phyloP scores from a whole-genome alignment of 2,113 vertebrate genomes.

The Larimichthys crocea region DNA sequence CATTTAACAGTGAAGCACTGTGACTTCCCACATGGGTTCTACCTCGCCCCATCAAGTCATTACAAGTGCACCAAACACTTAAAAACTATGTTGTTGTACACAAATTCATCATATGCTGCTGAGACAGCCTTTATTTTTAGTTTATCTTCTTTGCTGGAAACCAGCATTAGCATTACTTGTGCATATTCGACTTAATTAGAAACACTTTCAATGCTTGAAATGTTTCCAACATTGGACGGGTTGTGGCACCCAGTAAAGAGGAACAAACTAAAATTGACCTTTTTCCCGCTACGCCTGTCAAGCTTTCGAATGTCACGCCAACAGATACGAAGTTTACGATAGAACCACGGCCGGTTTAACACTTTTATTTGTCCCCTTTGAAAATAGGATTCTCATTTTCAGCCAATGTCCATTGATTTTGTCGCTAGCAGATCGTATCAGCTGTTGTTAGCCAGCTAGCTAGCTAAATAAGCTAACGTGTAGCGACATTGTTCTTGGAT shows the following conservation, averaged over 20 bases:
- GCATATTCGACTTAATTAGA: background rate
- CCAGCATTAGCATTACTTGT: background rate
- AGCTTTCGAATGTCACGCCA: background rate
- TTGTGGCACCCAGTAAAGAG: background rate
- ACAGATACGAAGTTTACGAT: background rate
- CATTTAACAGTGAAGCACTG: slow-evolving; percentile 4
- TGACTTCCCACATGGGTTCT: background rate
- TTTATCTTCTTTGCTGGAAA: background rate
- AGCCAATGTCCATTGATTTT: background rate
- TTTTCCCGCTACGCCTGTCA: background rate
- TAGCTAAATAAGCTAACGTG: too few species aligned
- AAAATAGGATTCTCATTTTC: background rate
- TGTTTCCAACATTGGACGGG: background rate
- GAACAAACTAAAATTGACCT: background rate
- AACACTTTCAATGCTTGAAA: background rate
- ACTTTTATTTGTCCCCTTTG: too few species aligned
- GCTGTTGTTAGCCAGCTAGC: too few species aligned
- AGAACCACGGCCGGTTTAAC: background rate
- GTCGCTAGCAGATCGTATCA: background rate
- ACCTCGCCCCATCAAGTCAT: slow-evolving; percentile 8
- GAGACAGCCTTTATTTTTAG: background rate
- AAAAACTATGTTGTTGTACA: background rate
- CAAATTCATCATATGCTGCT: background rate
- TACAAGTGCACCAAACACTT: background rate
- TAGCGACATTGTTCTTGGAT: too few species aligned